Evolutionary conservation across 2,888 invertebrate species (phyloP).

Genomic region (Hypselothyrea guttata): DNA sequence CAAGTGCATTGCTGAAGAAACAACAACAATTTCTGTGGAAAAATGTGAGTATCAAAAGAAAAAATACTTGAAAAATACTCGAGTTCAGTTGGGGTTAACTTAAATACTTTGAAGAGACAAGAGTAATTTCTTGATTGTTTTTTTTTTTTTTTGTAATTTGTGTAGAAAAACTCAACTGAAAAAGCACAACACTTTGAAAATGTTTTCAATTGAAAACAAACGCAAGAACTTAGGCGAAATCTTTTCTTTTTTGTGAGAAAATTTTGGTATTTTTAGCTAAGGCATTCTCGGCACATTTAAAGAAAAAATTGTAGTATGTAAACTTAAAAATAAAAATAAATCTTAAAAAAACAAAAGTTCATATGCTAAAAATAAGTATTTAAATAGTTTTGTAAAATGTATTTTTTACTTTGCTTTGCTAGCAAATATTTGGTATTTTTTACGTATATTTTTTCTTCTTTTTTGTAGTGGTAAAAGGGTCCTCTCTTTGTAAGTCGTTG

Average conservation of each 20-base stretch:
- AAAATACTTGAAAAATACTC: slow-evolving; percentile 1
- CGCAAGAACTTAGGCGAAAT: slow-evolving; percentile 1
- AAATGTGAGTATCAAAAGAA: slow-evolving; percentile 49
- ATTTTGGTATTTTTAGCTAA: slow-evolving; percentile 58
- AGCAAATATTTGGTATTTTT: slow-evolving; percentile 46
- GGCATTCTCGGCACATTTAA: slow-evolving; percentile 64
- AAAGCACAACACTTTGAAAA: slow-evolving; percentile 45
- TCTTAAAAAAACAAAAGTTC: slow-evolving; percentile 23
- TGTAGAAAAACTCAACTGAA: slow-evolving; percentile 44
- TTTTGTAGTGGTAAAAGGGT: slow-evolving; percentile 61
- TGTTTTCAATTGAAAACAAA: slow-evolving; percentile 1
- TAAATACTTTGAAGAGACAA: slow-evolving; percentile 38
- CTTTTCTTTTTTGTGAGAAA: slow-evolving; percentile 9
- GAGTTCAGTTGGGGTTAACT: slow-evolving; percentile 19
- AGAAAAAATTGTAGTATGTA: slow-evolving; percentile 10
- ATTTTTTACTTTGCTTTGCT: slow-evolving; percentile 34
- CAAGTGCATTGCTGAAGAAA: slow-evolving; percentile 67
- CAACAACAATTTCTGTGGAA: slow-evolving; percentile 75
- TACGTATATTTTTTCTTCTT: slow-evolving; percentile 33
- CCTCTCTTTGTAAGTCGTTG: slow-evolving; percentile 64
- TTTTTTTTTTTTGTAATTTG: slow-evolving; percentile 25
- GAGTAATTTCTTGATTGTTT: slow-evolving; percentile 44
- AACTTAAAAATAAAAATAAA: slow-evolving; percentile 11
- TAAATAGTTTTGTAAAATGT: slow-evolving; percentile 29
- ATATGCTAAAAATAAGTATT: slow-evolving; percentile 42